Conservation (phyloP, 2,888 invertebrate species). For the Willowsia nigromaculata region DNA sequence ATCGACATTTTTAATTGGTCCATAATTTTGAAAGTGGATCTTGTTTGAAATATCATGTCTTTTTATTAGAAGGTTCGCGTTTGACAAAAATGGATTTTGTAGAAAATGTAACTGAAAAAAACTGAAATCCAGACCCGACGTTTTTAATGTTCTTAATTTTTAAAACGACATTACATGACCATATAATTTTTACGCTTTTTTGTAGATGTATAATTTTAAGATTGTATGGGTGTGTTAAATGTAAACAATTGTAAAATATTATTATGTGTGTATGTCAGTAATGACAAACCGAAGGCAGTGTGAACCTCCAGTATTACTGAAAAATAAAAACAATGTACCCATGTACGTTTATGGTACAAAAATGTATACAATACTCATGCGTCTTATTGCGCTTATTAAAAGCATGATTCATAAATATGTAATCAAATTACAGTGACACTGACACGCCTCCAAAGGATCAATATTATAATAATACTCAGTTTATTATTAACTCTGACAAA, state of each 20-base stretch:
- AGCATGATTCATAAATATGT: too few relatives aligned
- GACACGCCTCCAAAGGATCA: not conserved
- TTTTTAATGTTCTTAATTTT: constrained; percentile 22
- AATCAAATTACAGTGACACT: not conserved
- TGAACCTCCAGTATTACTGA: constrained; percentile 64
- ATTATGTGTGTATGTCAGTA: constrained; percentile 21
- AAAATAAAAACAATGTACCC: constrained; percentile 52
- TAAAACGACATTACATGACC: constrained; percentile 16
- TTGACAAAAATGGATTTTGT: too few relatives aligned
- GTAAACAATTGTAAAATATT: constrained; percentile 25
- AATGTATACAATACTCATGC: not conserved
- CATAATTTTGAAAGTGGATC: too few relatives aligned
- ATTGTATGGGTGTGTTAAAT: constrained; percentile 16
- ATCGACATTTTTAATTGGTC: not conserved
- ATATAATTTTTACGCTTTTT: constrained; percentile 37
- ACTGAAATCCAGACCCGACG: not conserved
- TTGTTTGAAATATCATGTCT: too few relatives aligned
- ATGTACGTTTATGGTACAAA: constrained; percentile 48
- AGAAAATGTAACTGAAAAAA: too few relatives aligned
- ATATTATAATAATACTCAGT: constrained; percentile 6
- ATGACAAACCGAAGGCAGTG: constrained; percentile 42
- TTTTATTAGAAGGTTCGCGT: too few relatives aligned
- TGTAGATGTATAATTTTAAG: constrained; percentile 5
- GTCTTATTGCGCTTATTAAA: not conserved
- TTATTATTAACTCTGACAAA: not conserved